Base-by-base conservation (phyloP, 30 jellyfish, hydroid and myxozoan species). In the Hydra vulgaris region DNA sequence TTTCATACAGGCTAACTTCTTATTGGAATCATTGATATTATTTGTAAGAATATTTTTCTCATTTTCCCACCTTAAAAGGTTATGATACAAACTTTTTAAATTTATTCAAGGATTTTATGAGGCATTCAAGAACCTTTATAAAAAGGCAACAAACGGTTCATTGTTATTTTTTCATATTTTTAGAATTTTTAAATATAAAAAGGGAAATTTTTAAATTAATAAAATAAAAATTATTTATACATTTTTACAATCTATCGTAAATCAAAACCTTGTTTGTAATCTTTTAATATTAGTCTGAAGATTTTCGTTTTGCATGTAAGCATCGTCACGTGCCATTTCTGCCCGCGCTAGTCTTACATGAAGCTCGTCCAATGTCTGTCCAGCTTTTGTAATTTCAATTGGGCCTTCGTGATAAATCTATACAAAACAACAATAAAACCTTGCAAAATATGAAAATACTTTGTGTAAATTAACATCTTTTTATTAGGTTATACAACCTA, bases 321-420 rank as follows among this genome's bases (percentile, higher is more conserved):
- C 94, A 22, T 90, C 97, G 72, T 90, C 97, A 27, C 94, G 77
- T 0, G 94, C 71, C 24, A 90, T 85, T 54, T 90, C 97, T 1
- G 84, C 85, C 72, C 83, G 71, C 20, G 95, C 72, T 22, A 90
- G 85, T 40, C 88, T 73, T 40, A 70, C 54, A 53, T 90, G 97
- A 4, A 90, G 80, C 23, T 90, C 97, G 19, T 90, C 95, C 7
- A 81, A 68, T 18, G 79, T 78, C 72, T 23, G 77, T 1, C 95
- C 95, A 15, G 97, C 91, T 73, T 87, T 74, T 0, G 85, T 53
- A 21, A 83, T 94, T 67, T 90, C 95, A 1, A 89, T 69, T 0
- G 94, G 95, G 7, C 95, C 95, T 54, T 74, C 95, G 17, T 78
- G 74, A 83, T 90, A 90, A 72, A 87, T 77, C 97, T 90, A 18